Conservation (phyloP, 2,113 vertebrate genomes). For the Euleptes europaea region DNA sequence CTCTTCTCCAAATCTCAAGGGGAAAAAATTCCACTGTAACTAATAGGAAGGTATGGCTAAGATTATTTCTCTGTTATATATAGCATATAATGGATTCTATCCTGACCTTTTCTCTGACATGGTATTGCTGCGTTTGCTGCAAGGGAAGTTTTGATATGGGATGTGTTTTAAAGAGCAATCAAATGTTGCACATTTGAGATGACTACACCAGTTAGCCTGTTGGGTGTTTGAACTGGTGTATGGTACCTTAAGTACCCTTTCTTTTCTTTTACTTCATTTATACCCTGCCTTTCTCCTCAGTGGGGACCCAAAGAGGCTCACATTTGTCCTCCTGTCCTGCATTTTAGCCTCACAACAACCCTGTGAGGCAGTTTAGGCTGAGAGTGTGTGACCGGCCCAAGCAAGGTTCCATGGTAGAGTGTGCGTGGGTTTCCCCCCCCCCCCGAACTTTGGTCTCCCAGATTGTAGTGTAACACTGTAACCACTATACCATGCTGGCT, state of each 20-base stretch:
- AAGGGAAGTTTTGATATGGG: background rate
- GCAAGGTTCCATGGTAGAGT: too few species aligned
- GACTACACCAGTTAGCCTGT: background rate
- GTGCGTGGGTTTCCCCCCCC: too few species aligned
- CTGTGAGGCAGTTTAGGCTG: too few species aligned
- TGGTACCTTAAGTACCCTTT: background rate
- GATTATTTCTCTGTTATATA: slow-evolving; percentile 12
- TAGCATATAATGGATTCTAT: background rate
- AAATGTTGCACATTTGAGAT: background rate
- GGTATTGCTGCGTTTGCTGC: background rate
- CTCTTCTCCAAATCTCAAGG: background rate
- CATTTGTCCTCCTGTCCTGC: too few species aligned
- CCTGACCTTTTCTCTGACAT: background rate
- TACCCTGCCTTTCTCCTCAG: too few species aligned
- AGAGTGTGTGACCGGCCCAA: too few species aligned
- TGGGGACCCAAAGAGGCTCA: too few species aligned
- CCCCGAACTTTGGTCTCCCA: too few species aligned
- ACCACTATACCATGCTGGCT: too few species aligned
- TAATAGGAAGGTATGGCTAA: background rate
- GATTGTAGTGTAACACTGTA: too few species aligned
- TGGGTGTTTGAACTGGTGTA: background rate
- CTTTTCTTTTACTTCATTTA: too few species aligned
- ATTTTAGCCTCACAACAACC: too few species aligned
- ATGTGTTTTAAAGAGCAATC: background rate
- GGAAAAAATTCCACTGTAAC: background rate